Conservation (phyloP, 1,140 invertebrate species). For the Bathynomus jamesi region DNA sequence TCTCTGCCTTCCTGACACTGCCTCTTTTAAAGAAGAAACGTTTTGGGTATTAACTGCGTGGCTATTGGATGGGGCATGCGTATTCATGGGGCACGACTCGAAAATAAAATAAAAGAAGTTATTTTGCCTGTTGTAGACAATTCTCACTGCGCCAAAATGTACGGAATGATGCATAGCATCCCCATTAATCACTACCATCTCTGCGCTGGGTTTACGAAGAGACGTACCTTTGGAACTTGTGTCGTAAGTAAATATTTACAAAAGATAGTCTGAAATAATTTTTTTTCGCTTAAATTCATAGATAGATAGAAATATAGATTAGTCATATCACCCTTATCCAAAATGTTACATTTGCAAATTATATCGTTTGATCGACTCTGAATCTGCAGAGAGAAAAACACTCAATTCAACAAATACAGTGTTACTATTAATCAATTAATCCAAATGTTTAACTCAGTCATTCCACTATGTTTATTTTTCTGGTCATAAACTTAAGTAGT, state of each 20-base stretch:
- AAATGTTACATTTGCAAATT: too few species aligned
- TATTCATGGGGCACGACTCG: constrained; percentile 54
- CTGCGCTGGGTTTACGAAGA: constrained; percentile 67
- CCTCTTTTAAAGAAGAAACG: constrained; percentile 36
- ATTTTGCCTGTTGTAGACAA: constrained; percentile 58
- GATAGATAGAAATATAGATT: too few species aligned
- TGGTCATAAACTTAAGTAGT: too few species aligned
- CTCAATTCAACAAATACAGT: too few species aligned
- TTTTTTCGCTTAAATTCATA: background rate
- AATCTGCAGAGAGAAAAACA: too few species aligned
- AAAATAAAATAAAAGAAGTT: constrained; percentile 64
- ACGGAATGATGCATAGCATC: constrained; percentile 53
- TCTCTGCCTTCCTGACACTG: constrained; percentile 61
- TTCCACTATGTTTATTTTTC: too few species aligned
- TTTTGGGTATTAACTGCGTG: constrained; percentile 52
- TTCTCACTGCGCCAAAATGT: constrained; percentile 41
- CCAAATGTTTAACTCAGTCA: too few species aligned
- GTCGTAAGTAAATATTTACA: constrained; percentile 66
- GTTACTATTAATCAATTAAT: too few species aligned
- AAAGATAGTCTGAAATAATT: too few species aligned
- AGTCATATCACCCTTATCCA: too few species aligned
- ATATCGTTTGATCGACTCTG: too few species aligned
- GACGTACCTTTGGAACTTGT: constrained; percentile 75
- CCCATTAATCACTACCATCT: constrained; percentile 64
- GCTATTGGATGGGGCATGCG: constrained; percentile 79